Evolutionary conservation across 1,140 invertebrate genomes (phyloP).

Genomic region (Euschistus heros): DNA sequence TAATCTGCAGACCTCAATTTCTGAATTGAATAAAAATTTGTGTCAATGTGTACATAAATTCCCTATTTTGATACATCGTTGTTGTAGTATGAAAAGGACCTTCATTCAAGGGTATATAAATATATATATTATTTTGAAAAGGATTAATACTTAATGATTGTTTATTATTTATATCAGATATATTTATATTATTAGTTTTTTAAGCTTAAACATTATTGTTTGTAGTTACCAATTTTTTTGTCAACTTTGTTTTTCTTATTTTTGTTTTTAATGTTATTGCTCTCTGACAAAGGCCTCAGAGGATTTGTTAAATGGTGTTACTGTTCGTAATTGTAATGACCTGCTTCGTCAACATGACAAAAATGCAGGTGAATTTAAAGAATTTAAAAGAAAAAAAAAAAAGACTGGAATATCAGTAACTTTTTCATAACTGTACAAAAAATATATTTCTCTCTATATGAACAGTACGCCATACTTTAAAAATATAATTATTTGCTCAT

Average conservation of each 20-base stretch:
- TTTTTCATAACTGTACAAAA: background rate
- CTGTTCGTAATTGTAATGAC: too few relatives aligned
- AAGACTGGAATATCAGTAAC: background rate
- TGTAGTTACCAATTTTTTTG: conserved; percentile 12
- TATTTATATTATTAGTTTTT: conserved; percentile 14
- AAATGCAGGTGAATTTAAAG: too few relatives aligned
- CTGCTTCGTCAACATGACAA: too few relatives aligned
- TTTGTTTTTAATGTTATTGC: conserved; percentile 3
- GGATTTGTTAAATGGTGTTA: too few relatives aligned
- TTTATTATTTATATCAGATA: conserved; percentile 17
- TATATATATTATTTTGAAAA: conserved; percentile 10
- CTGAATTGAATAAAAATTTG: too few relatives aligned
- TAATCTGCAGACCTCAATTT: too few relatives aligned
- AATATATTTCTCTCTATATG: background rate
- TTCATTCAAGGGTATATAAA: conserved; percentile 6
- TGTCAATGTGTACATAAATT: conserved; percentile 10
- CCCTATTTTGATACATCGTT: conserved; percentile 10
- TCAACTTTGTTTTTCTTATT: background rate
- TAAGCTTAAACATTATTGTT: conserved; percentile 1
- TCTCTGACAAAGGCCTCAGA: too few relatives aligned
- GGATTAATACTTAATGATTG: conserved; percentile 10
- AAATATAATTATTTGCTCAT: conserved; percentile 7
- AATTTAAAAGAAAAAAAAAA: background rate
- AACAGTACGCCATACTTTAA: background rate
- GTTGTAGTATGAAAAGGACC: conserved; percentile 4